Conservation (phyloP, 1,140 invertebrate genomes). For the Sminthurinus signatus region DNA sequence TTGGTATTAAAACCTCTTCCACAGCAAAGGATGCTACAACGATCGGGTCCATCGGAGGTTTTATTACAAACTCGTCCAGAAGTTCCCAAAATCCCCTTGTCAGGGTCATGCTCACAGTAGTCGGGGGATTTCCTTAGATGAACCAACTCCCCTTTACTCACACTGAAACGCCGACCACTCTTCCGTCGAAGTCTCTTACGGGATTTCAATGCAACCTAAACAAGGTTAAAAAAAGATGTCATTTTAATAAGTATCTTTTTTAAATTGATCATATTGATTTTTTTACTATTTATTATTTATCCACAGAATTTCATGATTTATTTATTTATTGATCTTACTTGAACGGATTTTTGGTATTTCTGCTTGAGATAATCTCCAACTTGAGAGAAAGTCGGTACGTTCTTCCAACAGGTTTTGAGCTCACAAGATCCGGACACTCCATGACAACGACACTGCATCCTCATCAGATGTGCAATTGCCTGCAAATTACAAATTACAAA, state of each 20-base stretch:
- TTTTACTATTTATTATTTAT: too few relatives aligned
- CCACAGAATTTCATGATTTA: too few relatives aligned
- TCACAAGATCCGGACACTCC: constrained; percentile 61
- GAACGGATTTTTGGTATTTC: constrained; percentile 51
- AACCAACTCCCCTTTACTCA: constrained; percentile 53
- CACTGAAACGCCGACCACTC: constrained; percentile 44
- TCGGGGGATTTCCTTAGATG: constrained; percentile 60
- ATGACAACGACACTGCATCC: constrained; percentile 56
- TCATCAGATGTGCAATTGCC: constrained; percentile 51
- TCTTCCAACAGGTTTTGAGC: constrained; percentile 59
- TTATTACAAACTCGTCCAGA: constrained; percentile 56
- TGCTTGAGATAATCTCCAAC: constrained; percentile 53
- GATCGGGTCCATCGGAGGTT: constrained; percentile 53
- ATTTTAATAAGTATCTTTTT: neutral
- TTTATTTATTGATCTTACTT: constrained; percentile 46
- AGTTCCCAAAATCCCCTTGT: constrained; percentile 57
- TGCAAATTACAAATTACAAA: constrained; percentile 33
- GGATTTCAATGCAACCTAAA: constrained; percentile 42
- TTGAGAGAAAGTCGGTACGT: constrained; percentile 52
- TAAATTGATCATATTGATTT: too few relatives aligned
- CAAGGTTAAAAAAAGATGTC: neutral
- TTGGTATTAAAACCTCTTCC: constrained; percentile 58
- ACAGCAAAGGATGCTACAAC: constrained; percentile 59
- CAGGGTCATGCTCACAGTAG: constrained; percentile 54
- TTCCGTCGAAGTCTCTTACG: constrained; percentile 44